A percentile compares a stretch with the other conserved stretches of the same genome.
Evolutionary conservation across 1,140 invertebrate species (phyloP).

Genomic region (Artemia franciscana): DNA sequence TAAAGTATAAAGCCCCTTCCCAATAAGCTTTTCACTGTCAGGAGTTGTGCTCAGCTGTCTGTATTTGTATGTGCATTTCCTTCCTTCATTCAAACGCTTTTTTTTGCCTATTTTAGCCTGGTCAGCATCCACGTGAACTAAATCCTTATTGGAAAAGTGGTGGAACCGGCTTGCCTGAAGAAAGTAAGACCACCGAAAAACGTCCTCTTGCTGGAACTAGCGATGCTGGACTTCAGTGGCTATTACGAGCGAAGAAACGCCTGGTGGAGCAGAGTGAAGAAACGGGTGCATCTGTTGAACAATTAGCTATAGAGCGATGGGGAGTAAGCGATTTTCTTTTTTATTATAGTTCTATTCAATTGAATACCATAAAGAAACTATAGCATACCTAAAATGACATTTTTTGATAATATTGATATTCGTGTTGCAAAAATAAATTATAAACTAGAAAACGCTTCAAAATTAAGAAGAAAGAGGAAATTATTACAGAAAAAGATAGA

Average conservation of each 20-base stretch:
- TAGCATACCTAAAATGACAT: too few relatives aligned
- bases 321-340: background rate
- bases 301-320: background rate
- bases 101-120: slow-evolving; percentile 25
- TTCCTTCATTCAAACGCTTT: background rate
- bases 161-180: slow-evolving; percentile 45
- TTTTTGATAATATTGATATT: too few relatives aligned
- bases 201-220: background rate
- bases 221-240: background rate
- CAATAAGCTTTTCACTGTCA: too few relatives aligned
- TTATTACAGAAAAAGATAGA: too few relatives aligned
- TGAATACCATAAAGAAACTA: too few relatives aligned
- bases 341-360: too few relatives aligned
- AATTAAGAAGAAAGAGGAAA: too few relatives aligned
- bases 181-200: background rate
- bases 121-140: slow-evolving; percentile 45
- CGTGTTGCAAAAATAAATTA: too few relatives aligned
- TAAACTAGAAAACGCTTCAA: too few relatives aligned
- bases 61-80: background rate
- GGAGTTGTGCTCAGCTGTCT: background rate
- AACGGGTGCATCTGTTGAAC: background rate
- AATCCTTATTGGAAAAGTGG: slow-evolving; percentile 84
- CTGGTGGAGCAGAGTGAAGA: background rate
- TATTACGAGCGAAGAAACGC: background rate
- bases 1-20: background rate